phyloP scores from a whole-genome alignment of 2,888 invertebrate genomes.

The Drosophila peninsularis region DNA sequence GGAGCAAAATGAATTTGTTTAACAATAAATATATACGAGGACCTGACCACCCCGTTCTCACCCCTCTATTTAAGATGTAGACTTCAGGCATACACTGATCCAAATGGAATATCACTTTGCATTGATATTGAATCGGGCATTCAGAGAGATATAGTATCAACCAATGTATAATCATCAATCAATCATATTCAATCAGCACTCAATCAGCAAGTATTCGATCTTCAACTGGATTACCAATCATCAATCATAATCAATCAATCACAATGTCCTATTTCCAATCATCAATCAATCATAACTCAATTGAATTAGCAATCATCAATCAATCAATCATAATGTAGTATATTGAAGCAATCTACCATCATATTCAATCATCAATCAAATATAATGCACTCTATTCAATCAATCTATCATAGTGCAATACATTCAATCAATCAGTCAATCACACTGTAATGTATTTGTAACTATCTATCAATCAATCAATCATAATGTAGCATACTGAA shows the following conservation, averaged over 20 bases:
- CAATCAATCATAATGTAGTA: background rate
- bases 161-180: background rate
- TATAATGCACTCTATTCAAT: background rate
- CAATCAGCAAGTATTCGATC: too few relatives aligned
- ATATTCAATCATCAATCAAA: background rate
- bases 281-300: background rate
- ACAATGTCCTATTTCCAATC: too few relatives aligned
- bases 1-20: constrained; percentile 66
- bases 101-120: background rate
- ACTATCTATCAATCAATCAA: too few relatives aligned
- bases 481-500: too few relatives aligned
- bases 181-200: background rate
- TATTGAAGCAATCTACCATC: background rate
- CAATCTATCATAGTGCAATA: background rate
- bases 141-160: background rate
- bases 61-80: background rate
- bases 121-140: background rate
- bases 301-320: too few relatives aligned
- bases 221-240: too few relatives aligned
- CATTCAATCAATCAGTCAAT: background rate
- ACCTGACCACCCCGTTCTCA: background rate
- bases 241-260: background rate
- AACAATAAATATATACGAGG: constrained; percentile 60
- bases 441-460: background rate
- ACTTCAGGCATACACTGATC: constrained; percentile 27